A percentile compares a stretch with the other conserved stretches of the same genome.
Evolutionary conservation across 2,113 vertebrate species (phyloP).

Genomic region (Mola mola): DNA sequence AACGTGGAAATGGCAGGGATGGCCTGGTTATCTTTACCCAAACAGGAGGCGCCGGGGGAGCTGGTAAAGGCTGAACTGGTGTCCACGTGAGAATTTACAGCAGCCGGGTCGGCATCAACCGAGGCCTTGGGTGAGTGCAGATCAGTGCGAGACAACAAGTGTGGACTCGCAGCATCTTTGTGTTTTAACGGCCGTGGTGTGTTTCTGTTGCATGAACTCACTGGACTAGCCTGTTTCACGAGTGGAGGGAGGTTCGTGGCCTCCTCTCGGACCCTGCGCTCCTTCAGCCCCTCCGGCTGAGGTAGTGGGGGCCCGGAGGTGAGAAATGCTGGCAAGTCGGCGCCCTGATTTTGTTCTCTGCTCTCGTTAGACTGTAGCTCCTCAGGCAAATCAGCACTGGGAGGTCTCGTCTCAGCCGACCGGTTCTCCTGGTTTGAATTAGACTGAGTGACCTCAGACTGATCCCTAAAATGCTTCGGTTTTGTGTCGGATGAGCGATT

Average conservation of each 20-base stretch:
- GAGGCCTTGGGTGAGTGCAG: no score
- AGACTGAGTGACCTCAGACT: not conserved
- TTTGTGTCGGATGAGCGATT: not conserved
- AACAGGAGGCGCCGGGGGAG: not conserved
- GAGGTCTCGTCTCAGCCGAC: not conserved
- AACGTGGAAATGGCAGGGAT: conserved; percentile 19
- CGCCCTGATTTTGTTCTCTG: not conserved
- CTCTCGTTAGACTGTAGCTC: no score
- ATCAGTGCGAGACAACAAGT: not conserved
- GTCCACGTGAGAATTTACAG: not conserved
- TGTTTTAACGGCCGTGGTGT: conserved; percentile 52
- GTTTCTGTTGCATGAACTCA: conserved; percentile 17
- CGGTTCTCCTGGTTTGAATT: not conserved
- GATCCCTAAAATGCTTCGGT: not conserved
- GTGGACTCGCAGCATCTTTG: conserved; percentile 41
- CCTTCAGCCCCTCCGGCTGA: not conserved
- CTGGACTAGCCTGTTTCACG: conserved; percentile 29
- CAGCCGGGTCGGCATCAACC: not conserved
- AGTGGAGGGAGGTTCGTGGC: not conserved
- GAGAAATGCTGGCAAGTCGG: not conserved
- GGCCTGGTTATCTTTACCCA: not conserved
- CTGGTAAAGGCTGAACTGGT: no score
- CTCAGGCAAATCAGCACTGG: accelerated
- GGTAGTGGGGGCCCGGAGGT: not conserved
- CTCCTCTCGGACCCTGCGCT: not conserved